phyloP scores from a whole-genome alignment of 2,113 vertebrate genomes.

The Osmerus eperlanus region DNA sequence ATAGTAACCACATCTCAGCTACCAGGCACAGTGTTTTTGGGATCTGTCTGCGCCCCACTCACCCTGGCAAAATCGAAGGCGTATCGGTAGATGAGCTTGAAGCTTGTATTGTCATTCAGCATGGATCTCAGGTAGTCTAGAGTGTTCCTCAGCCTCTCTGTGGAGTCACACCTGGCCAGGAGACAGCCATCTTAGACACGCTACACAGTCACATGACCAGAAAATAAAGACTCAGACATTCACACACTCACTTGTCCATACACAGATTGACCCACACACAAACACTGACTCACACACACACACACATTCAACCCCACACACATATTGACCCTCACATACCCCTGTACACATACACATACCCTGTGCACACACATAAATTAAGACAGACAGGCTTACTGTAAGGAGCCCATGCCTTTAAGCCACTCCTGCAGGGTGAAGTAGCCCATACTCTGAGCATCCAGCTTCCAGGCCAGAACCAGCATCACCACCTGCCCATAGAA shows the following conservation, averaged over 20 bases:
- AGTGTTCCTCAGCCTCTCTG: constrained; percentile 93
- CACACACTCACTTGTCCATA: background rate
- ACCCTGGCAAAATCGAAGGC: constrained; percentile 99
- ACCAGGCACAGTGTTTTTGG: too few species aligned
- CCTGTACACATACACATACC: background rate
- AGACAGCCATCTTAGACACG: constrained; percentile 42
- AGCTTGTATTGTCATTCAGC: constrained; percentile 94
- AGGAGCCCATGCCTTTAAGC: constrained; percentile 96
- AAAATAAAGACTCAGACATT: constrained; percentile 1
- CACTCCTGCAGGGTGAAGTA: constrained; percentile 99
- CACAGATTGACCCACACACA: background rate
- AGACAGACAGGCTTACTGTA: constrained; percentile 83
- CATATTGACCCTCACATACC: background rate
- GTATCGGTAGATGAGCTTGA: constrained; percentile 99
- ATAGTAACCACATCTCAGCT: too few species aligned
- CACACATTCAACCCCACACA: background rate
- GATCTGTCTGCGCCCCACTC: constrained; percentile 60
- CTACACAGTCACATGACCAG: background rate
- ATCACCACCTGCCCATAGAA: constrained; percentile 87
- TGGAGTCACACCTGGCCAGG: constrained; percentile 89
- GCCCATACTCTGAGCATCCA: constrained; percentile 99
- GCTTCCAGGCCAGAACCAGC: constrained; percentile 97
- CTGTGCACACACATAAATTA: background rate
- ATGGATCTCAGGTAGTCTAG: constrained; percentile 97
- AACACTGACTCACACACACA: background rate